Evolutionary conservation across 2,797 vertebrate species (phyloP).

Genomic region (Leptatherina wallacei): DNA sequence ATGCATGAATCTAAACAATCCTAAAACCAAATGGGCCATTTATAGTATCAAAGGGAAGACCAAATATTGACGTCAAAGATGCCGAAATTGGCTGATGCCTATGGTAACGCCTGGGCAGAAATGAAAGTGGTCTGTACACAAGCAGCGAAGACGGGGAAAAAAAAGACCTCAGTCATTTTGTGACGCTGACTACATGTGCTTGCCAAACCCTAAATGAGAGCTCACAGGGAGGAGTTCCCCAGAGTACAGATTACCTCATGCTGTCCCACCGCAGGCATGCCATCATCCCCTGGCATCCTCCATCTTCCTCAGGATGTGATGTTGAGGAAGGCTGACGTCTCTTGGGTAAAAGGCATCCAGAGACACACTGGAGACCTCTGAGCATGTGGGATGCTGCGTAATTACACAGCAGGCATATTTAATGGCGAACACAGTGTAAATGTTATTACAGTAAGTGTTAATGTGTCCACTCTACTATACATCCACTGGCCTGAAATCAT

Average conservation of each 20-base stretch:
- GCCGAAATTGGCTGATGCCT: constrained; percentile 24
- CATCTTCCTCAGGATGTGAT: constrained; percentile 49
- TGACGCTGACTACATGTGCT: constrained; percentile 37
- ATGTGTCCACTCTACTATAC: constrained; percentile 1
- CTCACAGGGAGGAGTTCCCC: constrained; percentile 56
- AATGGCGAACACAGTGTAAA: constrained; percentile 19
- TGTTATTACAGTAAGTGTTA: constrained; percentile 16
- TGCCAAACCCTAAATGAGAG: constrained; percentile 54
- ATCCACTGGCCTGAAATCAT: constrained; percentile 29
- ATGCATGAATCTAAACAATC: constrained; percentile 40
- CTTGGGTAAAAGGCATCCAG: constrained; percentile 30
- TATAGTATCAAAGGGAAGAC: constrained; percentile 48
- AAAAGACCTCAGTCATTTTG: constrained; percentile 41
- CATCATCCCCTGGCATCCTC: constrained; percentile 54
- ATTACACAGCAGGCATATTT: constrained; percentile 29
- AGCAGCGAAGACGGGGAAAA: constrained; percentile 34
- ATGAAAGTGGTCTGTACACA: constrained; percentile 42
- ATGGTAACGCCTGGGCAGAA: constrained; percentile 41
- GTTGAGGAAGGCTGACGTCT: constrained; percentile 47
- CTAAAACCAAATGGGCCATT: constrained; percentile 39
- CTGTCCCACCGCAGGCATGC: constrained; percentile 47
- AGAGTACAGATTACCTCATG: constrained; percentile 54
- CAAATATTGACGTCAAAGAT: constrained; percentile 57
- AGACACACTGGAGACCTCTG: constrained; percentile 26
- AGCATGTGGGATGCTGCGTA: constrained; percentile 26